Percentiles rank a stretch among this genome's conserved stretches.
Conservation (phyloP, 2,888 invertebrate species). For the Drosophila koepferae region DNA sequence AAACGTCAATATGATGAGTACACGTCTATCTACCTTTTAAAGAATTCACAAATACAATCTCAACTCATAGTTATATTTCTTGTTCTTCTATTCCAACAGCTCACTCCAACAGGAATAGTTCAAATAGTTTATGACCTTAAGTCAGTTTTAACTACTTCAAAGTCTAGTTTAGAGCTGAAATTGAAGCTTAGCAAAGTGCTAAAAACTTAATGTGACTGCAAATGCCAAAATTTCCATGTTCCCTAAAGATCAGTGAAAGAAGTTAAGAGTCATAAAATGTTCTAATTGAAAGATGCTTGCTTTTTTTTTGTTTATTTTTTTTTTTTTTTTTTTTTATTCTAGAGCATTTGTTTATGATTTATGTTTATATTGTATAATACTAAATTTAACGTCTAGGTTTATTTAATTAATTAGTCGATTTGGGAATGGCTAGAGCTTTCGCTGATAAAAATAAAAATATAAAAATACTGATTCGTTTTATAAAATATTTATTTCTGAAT, state of each 20-base stretch:
- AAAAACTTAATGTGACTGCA: slow-evolving; percentile 16
- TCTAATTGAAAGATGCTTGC: slow-evolving; percentile 1
- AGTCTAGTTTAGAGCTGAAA: not conserved
- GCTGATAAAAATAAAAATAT: too few species aligned
- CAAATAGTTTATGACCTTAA: not conserved
- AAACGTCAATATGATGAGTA: too few species aligned
- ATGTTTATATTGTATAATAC: too few species aligned
- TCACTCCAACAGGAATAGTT: too few species aligned
- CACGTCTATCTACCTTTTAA: too few species aligned
- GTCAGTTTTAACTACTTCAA: not conserved
- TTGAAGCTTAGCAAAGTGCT: slow-evolving; percentile 18
- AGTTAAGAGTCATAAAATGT: not conserved
- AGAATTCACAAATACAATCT: not conserved
- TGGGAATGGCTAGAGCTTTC: too few species aligned
- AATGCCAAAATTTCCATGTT: not conserved
- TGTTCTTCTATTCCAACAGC: not conserved
- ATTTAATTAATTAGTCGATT: too few species aligned
- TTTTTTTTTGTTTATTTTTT: too few species aligned
- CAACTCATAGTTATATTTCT: not conserved
- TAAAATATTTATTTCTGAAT: too few species aligned
- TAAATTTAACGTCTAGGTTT: too few species aligned
- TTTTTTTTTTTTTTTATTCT: too few species aligned
- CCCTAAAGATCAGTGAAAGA: not conserved
- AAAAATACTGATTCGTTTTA: too few species aligned
- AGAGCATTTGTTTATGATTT: not conserved